Evolutionary conservation across 35 echinoderm and acorn worm species (phyloP), one percentile per base, ranked within the genome.

Genomic region (Apostichopus californicus): DNA sequence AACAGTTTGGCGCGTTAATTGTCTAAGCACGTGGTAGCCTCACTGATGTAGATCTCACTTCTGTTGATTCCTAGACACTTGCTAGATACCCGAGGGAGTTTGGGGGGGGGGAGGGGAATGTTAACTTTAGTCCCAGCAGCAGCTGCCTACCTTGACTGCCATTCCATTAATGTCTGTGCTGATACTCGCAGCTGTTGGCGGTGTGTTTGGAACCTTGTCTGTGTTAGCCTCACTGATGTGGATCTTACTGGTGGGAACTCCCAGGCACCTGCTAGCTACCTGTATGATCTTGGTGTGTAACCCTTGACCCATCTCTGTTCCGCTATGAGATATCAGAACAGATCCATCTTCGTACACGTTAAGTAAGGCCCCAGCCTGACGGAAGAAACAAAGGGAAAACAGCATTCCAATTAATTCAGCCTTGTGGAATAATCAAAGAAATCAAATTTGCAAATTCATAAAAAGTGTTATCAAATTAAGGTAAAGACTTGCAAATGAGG

Each of bases 291-390:
- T 88, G 13, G 86, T 88, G 86, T 88, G 86, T 9, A 88, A 53
- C 5, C 86, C 86, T 53, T 88, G 86, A 15, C 86, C 86, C 86
- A 88, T 88, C 58, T 88, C 86, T 0, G 86, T 88, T 5, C 86
- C 86, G 21, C 86, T 73, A 20, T 88, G 86, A 73, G 86, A 26
- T 34, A 88, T 66, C 54, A 88, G 58, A 15, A 88, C 86, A 14
- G 86, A 88, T 17, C 86, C 86, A 66, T 88, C 86, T 26, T 88
- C 86, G 66, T 88, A 88, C 8, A 88, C 66, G 17, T 88, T 64
- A 18, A 88, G 22, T 22, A 88, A 58, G 11, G 86, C 86, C 9
- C 86, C 86, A 64, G 86, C 86, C 86, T 88, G 86, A 58, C 3
- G 80, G 55, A 56, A 8, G 1, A 56, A 83, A 55, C 0, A 34